Evolutionary conservation across 1,140 invertebrate species (phyloP), one percentile per base, ranked within the genome.

Genomic region (Megalonaias nervosa): DNA sequence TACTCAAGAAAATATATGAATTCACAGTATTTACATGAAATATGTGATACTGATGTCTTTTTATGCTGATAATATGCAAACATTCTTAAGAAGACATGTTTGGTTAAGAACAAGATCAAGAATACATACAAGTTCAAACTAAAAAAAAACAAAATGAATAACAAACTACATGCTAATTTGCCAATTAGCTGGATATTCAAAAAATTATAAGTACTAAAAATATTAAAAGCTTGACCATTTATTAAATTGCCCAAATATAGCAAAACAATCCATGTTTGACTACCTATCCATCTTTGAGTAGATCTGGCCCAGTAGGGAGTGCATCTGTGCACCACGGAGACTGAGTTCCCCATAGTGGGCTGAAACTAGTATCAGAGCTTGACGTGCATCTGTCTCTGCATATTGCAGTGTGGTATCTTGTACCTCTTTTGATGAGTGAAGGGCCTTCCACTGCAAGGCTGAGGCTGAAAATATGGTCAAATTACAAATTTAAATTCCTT

Each of bases 221-320:
- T 26, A 72, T n/a, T 73, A 19, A 38, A 64, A 26, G 31, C 71
- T 16, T 48, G 38, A 66, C 64, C 23, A 48, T 21, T n/a, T 48
- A 65, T 17, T 31, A n/a, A 75, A 62, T 38, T n/a, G 56, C 61
- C 23, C 16, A 23, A 17, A 75, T 58, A 38, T 31, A n/a, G 57
- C n/a, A 48, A 17, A 31, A 17, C 16, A 59, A 58, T 14, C 48
- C 1, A 12, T 13, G 67, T n/a, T 59, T 72, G 74, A 80, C 67
- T 84, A 90, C 89, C 81, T 84, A 70, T 87, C 85, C 88, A 89
- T 89, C 76, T 88, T 89, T 38, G 84, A 83, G 75, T 87, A 88
- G 66, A 90, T 85, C 79, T 90, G 85, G 1, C 85, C 89, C 26
- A 89, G 80, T 13, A 89, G 81, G 13, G 81, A 74, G 71, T 86